phyloP scores from a whole-genome alignment of 37 sponge, comb jelly and placozoan species.

The Theonella swinhoei region DNA sequence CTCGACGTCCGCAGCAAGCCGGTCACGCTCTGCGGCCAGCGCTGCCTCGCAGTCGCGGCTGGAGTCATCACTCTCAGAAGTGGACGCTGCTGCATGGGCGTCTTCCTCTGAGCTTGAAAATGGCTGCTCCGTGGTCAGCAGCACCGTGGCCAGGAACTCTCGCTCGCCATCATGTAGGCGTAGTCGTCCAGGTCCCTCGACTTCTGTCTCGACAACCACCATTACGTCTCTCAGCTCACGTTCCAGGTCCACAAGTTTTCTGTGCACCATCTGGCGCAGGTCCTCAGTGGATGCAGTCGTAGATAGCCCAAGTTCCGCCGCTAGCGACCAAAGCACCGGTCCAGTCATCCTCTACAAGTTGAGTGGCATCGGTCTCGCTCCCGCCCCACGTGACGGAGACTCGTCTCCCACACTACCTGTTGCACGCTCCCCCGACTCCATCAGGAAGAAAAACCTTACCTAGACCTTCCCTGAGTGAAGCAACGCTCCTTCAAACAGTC shows the following conservation, averaged over 20 bases:
- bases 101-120: not conserved
- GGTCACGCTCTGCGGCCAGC: conserved; percentile 5
- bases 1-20: conserved; percentile 15
- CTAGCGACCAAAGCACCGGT: not conserved
- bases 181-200: not conserved
- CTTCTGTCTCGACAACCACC: conserved; percentile 1
- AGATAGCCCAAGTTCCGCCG: not conserved
- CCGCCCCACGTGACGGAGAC: not conserved
- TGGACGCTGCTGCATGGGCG: not conserved
- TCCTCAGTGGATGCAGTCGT: conserved; percentile 3
- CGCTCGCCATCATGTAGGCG: conserved; percentile 24
- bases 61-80: not conserved
- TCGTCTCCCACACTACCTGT: not conserved
- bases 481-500: not conserved
- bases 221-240: conserved; percentile 4
- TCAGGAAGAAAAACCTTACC: not conserved
- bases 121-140: not conserved
- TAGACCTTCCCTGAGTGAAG: not conserved
- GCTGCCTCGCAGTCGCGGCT: not conserved
- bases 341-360: conserved; percentile 13
- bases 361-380: conserved; percentile 1
- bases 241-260: conserved; percentile 11
- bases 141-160: conserved; percentile 11
- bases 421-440: not conserved
- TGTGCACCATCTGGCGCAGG: conserved; percentile 17